Evolutionary conservation across 92 coral and sea anemone genomes (phyloP).

Genomic region (Blastomussa wellsi): DNA sequence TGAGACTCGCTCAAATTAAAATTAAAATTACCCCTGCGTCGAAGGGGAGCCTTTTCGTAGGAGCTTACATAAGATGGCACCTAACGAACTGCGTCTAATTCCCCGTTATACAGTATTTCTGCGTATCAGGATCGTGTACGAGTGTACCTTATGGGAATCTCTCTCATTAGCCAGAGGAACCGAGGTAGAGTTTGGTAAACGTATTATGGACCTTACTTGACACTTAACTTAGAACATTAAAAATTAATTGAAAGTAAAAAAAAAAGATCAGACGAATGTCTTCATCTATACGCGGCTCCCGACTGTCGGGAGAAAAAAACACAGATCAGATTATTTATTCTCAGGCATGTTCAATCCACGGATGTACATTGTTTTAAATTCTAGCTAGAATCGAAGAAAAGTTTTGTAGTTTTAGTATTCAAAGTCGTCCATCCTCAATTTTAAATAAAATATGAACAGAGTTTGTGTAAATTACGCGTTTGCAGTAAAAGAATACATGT

Average conservation of each 20-base stretch:
- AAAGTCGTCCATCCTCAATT: slow-evolving; percentile 3
- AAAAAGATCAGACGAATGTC: neutral
- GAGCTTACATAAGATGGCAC: neutral
- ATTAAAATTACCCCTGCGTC: too few relatives aligned
- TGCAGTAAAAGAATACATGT: neutral
- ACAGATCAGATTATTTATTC: slow-evolving; percentile 8
- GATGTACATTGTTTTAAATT: neutral
- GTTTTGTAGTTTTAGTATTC: neutral
- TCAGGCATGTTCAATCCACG: neutral
- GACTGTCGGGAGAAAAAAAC: neutral
- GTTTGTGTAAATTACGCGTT: neutral
- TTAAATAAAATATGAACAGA: neutral
- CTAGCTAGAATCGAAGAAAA: neutral
- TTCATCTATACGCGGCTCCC: neutral
- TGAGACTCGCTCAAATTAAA: too few relatives aligned
- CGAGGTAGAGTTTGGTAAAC: neutral
- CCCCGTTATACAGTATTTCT: neutral
- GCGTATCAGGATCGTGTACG: neutral
- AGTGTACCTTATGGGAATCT: neutral
- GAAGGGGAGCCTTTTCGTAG: neutral
- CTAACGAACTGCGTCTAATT: neutral
- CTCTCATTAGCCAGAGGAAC: neutral
- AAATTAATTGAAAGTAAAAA: neutral
- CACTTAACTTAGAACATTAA: neutral
- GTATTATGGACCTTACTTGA: neutral